phyloP scores from a whole-genome alignment of 2,797 vertebrate species.

The Urophycis tenuis region DNA sequence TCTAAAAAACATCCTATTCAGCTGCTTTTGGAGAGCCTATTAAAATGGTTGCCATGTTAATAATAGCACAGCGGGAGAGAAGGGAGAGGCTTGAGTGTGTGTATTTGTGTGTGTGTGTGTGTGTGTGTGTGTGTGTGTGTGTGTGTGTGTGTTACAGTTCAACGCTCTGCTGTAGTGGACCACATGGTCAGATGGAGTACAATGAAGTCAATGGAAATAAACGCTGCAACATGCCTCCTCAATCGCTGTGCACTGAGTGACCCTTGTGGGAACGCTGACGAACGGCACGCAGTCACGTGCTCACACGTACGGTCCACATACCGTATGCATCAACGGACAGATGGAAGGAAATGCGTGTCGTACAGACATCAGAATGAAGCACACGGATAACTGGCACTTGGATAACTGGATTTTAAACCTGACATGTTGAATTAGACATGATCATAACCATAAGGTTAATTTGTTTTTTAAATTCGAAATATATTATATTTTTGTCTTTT shows the following conservation, averaged over 20 bases:
- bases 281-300: too few relatives aligned
- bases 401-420: too few relatives aligned
- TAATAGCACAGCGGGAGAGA: slow-evolving; percentile 53
- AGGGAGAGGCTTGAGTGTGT: slow-evolving; percentile 36
- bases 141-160: neutral
- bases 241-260: neutral
- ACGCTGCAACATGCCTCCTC: neutral
- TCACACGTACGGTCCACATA: too few relatives aligned
- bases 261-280: neutral
- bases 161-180: neutral
- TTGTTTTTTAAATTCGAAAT: neutral
- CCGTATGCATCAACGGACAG: neutral
- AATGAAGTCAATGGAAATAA: neutral
- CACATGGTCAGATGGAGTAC: neutral
- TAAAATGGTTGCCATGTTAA: slow-evolving; percentile 59
- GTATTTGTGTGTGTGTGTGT: slow-evolving; percentile 23
- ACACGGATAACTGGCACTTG: neutral
- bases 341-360: neutral
- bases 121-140: neutral
- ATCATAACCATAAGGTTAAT: too few relatives aligned
- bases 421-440: too few relatives aligned
- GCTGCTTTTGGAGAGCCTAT: slow-evolving; percentile 53
- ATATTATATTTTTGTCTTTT: neutral
- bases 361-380: neutral
- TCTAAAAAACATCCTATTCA: slow-evolving; percentile 30